Evolutionary conservation across 2,888 invertebrate genomes (phyloP), one percentile per base, ranked within the genome.

Genomic region (Aethes cnicana): DNA sequence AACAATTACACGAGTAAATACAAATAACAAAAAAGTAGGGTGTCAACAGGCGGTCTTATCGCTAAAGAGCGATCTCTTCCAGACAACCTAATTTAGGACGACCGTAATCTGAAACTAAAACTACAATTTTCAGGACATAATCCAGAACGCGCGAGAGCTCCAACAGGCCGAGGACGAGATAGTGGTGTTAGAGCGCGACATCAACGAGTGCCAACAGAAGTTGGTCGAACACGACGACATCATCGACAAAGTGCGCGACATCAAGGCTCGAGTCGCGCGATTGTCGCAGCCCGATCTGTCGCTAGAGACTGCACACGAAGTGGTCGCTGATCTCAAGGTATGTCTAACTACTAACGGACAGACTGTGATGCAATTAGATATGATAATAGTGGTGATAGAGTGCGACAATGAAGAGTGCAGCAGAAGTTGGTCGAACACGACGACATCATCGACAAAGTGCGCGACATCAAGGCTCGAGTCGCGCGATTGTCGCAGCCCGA

Each of bases 121-220:
- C n/a, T n/a, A n/a, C n/a, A n/a, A 25, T 12, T 58, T 43, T 39
- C 65, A 93, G 92, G 96, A 98, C 60, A 98, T 99, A 46, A 95
- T 99, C 47, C 92, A 94, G 63, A 95, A 95, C 64, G 96, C 97
- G 53, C 92, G 95, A 47, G 92, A 94, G 56, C 92, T 95, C 2
- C 92, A 95, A 39, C 91, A 94, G 57, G 93, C 95, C 4, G 93
- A 94, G 64, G 97, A 98, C 70, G 92, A 94, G 62, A 92, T 95
- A 4, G 92, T 96, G 0, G 93, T 94, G 0, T 81, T 98, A 12
- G 93, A 95, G 62, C 92, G 96, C 53, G 98, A 99, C 72, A 91
- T 95, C 41, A 92, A 92, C 12, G 93, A 93, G 47, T 87, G 96
- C 43, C 90, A 92, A 42, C 91, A 92, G 42, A 88, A 94, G 20